Evolutionary conservation across 2,797 vertebrate genomes (phyloP), one percentile per base, ranked within the genome.

Genomic region (Peromyscus melanophrys): DNA sequence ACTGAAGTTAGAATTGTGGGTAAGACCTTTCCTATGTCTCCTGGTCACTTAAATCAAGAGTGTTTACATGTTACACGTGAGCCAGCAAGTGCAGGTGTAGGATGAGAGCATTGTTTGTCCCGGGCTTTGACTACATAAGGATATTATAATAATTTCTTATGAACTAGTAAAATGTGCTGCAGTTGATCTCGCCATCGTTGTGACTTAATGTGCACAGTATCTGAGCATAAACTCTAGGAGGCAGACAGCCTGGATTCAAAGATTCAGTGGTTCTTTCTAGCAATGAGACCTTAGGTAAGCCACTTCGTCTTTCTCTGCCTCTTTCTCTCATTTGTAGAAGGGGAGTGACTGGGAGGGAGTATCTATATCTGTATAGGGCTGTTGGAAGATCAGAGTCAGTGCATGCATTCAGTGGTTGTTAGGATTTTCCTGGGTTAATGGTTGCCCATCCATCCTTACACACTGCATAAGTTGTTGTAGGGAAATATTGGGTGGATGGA

Each of bases 1-100:
- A 43, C 49, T 88, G 40, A 25, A 27, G 16, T 43, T 65, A 55
- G 49, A 84, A 31, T 55, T 11, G 8, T 63, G 14, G 57, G 23
- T 34, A 81, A 97, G 46, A 63, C 3, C 40, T 85, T 67, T 69
- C 9, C 67, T 57, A 9, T 34, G 25, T 19, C 40, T 29, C 12
- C 49, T 71, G 23, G 34, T 83, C 40, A 76, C 27, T 89, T 86
- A 89, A 90, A 49, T 90, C 83, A 95, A 84, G n/a, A 25, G 6
- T 57, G 34, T 71, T 19, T 76, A 27, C 17, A n/a, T 92, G 21
- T 71, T 73, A 25, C 52, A 55, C 8, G 1, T 29, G 34, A 49
- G 16, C 17, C 14, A 67, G 25, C 77, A 37, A 31, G 10, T 55
- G 12, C 21, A 4, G 65, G 10, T 37, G 1, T 31, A 31, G 13